These are phyloP conservation scores for Euleptes europaea DNA, from an alignment of 2,113 vertebrate species.

Conservation along the genomic window DNA sequence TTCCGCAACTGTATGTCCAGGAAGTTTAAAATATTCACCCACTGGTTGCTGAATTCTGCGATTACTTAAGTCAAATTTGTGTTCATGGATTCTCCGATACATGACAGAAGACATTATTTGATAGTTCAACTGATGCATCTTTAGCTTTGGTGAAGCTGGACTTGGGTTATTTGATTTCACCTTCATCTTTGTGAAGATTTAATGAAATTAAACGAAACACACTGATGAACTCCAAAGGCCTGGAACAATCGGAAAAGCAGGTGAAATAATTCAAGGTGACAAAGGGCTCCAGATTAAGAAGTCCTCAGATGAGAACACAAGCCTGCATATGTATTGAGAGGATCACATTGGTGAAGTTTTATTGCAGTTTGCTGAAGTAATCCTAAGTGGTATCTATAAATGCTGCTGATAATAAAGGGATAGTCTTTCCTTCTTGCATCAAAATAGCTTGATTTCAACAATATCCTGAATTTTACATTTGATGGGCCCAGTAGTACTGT, in stretches of 20 bases:
- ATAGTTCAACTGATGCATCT: background rate
- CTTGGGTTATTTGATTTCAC: background rate
- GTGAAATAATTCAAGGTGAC: background rate
- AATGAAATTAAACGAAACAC: background rate
- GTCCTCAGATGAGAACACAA: background rate
- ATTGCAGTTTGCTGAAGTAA: background rate
- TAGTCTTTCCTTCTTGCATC: background rate
- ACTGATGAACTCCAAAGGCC: background rate
- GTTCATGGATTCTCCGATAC: too few species aligned
- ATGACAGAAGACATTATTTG: background rate
- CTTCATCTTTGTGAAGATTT: background rate
- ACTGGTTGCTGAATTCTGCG: too few species aligned
- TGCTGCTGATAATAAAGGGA: background rate
- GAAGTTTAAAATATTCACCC: too few species aligned
- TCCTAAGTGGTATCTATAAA: background rate
- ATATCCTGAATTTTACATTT: constrained; percentile 17
- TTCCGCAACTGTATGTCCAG: too few species aligned
- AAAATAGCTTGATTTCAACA: background rate
- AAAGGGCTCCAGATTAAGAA: background rate
- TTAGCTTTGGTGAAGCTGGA: background rate
- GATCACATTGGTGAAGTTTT: background rate
- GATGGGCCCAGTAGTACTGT: background rate
- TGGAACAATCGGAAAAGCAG: background rate
- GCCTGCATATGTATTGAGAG: background rate
- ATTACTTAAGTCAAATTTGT: too few species aligned